A percentile compares a stretch with the other conserved stretches of the same genome.
These are phyloP conservation scores for Carcina quercana DNA, from an alignment of 2,888 invertebrate genomes.

Conservation along the genomic window DNA sequence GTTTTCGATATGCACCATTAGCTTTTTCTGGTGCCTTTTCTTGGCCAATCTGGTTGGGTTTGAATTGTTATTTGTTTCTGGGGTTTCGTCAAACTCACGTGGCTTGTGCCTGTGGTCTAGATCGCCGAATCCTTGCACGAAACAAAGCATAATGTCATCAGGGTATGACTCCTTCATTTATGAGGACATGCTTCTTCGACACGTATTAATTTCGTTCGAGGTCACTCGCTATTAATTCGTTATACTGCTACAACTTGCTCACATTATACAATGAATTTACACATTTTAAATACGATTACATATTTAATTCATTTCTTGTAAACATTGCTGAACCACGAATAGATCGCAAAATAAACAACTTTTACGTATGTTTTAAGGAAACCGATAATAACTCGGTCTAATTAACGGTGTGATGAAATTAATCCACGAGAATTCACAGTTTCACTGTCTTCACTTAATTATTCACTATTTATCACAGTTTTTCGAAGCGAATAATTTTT, in stretches of 20 bases:
- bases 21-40: constrained; percentile 27
- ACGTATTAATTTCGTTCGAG: constrained; percentile 22
- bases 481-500: constrained; percentile 11
- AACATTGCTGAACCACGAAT: background rate
- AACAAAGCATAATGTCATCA: constrained; percentile 79
- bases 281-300: constrained; percentile 1
- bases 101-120: constrained; percentile 45
- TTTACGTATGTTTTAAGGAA: constrained; percentile 10
- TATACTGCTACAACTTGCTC: constrained; percentile 4
- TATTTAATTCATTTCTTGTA: background rate
- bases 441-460: constrained; percentile 11
- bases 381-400: constrained; percentile 8
- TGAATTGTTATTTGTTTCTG: constrained; percentile 30
- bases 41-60: constrained; percentile 22
- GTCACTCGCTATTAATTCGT: constrained; percentile 21
- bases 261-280: constrained; percentile 6
- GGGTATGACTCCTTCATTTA: constrained; percentile 69
- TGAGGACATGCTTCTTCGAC: constrained; percentile 45
- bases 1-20: constrained; percentile 13
- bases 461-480: background rate
- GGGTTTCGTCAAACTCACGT: constrained; percentile 38
- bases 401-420: constrained; percentile 9
- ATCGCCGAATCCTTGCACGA: constrained; percentile 78
- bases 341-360: constrained; percentile 13
- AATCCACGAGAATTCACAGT: constrained; percentile 13